Evolutionary conservation across 2,113 vertebrate species (phyloP).

Genomic region (Arothron firmamentum): DNA sequence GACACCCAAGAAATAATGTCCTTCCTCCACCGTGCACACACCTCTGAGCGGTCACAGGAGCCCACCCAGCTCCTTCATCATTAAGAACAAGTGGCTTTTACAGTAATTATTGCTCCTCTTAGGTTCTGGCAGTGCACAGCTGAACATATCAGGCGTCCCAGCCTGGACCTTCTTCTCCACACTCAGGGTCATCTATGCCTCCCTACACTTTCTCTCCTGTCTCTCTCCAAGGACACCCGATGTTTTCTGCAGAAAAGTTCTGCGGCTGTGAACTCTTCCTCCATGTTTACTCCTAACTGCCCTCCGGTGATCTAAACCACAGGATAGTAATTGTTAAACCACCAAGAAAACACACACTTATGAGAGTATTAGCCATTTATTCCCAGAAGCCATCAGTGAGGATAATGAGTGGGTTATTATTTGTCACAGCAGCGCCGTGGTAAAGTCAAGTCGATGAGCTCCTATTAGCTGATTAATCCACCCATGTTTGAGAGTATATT

Average conservation of each 20-base stretch:
- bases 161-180: conserved; percentile 15
- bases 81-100: conserved; percentile 56
- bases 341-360: conserved; percentile 13
- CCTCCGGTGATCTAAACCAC: conserved; percentile 12
- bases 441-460: too few relatives aligned
- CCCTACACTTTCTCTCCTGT: not conserved
- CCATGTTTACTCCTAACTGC: conserved; percentile 10
- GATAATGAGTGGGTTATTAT: too few relatives aligned
- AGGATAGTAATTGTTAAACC: conserved; percentile 34
- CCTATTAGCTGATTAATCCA: too few relatives aligned
- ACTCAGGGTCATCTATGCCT: conserved; percentile 21
- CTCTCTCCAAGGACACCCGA: conserved; percentile 2
- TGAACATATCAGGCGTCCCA: conserved; percentile 13
- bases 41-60: conserved; percentile 30
- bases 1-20: conserved; percentile 29
- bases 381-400: not conserved
- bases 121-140: conserved; percentile 31
- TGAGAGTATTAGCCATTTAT: not conserved
- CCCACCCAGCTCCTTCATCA: conserved; percentile 44
- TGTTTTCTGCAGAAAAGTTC: conserved; percentile 17
- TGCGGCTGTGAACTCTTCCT: not conserved
- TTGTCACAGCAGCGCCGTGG: too few relatives aligned
- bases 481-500: too few relatives aligned
- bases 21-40: not conserved
- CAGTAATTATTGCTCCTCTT: conserved; percentile 47